Base-by-base conservation (phyloP, 2,888 invertebrate species). In the Leucophenga montana region DNA sequence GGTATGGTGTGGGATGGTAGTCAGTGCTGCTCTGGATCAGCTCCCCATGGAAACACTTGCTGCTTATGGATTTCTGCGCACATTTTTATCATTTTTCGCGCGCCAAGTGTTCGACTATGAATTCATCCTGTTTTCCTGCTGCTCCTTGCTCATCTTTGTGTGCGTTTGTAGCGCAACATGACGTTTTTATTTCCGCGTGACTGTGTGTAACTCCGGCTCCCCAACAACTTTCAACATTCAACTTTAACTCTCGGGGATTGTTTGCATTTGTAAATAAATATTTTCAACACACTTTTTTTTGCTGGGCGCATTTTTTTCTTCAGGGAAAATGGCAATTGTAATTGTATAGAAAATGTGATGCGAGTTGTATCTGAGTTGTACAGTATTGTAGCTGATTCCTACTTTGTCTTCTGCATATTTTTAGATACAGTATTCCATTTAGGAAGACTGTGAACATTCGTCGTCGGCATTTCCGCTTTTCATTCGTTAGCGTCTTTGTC, bases 231-330 rank as follows among this genome's bases (percentile, higher is more conserved):
- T 53, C 18, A 53, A 16, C 61, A 39, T 20, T 62, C 62, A 62
- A 44, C 57, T 50, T 61, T 48, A 31, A 31, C 65, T 70, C 69
- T 73, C 61, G 67, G 70, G 77, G 71, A 74, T 72, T 77, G 77
- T 78, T 78, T 78, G 78, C 75, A 77, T 78, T 75, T 78, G 78
- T 74, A 75, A 77, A 78, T 76, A 76, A 75, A 72, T 76, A 73
- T 76, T 73, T 77, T 76, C 72, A 73, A 67, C 68, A 70, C 74
- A 65, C 68, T 71, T 69, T 75, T 67, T 71, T 75, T 75, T 39
- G 8, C 27, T 2, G 27, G 75, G 66, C 71, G 61, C 31, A 53
- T 50, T 67, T 48, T 16, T 33, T 33, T 33, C 33, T 33, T 33
- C 4, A 39, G 11, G 39, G 39, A 18, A 56, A 56, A 56, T 56